Base-by-base conservation (phyloP, 2,797 vertebrate species). In the Naso thynnoides region DNA sequence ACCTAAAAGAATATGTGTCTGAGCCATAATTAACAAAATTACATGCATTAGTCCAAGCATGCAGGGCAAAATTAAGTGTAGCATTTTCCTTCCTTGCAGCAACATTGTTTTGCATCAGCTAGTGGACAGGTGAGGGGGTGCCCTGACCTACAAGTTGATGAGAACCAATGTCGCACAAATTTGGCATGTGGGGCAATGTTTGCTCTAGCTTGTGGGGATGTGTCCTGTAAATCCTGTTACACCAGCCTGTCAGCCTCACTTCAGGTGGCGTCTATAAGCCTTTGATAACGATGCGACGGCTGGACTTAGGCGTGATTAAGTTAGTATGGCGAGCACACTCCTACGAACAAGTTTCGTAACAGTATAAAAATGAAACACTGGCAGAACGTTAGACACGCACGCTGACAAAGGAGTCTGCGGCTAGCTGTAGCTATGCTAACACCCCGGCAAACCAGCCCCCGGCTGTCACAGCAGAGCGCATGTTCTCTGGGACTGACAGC, bases 201-300 rank as follows among this genome's bases (percentile, higher is more conserved):
- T 74, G 69, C 56, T 75, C 14, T 61, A 49, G 75, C 73, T 64
- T 44, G 66, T 56, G 75, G 81, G 70, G 83, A 73, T 64, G 67
- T 56, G 79, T 81, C 93, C 80, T 79, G 89, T 79, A 89, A 88
- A 93, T 92, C 93, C 91, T 88, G 94, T 94, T 92, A 70, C 86
- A 87, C 92, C 88, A 85, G 91, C 91, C 79, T 80, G 78, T 62
- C 86, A 77, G 76, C 70, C 65, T 87, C 75, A 59, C 76, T 74
- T 65, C 54, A 58, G 58, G 24, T 60, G 73, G 68, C 62, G 33
- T 79, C 75, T 50, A 71, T 49, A 64, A 84, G 59, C 49, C 27
- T 64, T 18, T 14, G 52, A 49, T 60, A 65, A 57, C 42, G 23
- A 63, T 26, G 39, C 9, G 50, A 9, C 16, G 5, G 15, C 44